Evolutionary conservation across 2,888 invertebrate species (phyloP).

Genomic region (Agrilus cyanescens): DNA sequence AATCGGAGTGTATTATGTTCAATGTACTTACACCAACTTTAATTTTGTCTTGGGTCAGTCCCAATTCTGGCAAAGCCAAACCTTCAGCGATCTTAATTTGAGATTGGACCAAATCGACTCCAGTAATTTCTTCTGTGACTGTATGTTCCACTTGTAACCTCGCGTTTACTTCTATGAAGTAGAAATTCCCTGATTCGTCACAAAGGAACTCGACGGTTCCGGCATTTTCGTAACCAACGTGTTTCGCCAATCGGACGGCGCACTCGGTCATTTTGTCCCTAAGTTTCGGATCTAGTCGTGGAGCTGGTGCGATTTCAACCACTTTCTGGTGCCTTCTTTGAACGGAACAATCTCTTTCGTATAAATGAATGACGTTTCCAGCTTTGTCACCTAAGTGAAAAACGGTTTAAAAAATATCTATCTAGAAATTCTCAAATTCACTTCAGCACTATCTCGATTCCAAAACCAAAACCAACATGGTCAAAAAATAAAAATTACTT

Average conservation of each 20-base stretch:
- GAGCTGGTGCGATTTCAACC: conserved; percentile 98
- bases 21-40: conserved; percentile 42
- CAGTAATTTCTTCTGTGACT: conserved; percentile 97
- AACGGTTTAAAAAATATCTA: no score
- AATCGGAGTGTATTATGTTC: not conserved
- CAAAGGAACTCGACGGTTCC: conserved; percentile 97
- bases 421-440: no score
- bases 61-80: conserved; percentile 81
- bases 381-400: conserved; percentile 72
- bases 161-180: conserved; percentile 99
- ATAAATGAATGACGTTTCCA: conserved; percentile 93
- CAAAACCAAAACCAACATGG: no score
- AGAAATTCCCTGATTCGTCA: conserved; percentile 90
- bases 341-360: conserved; percentile 96
- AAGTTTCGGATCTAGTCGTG: conserved; percentile 62
- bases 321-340: conserved; percentile 98
- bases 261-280: conserved; percentile 81
- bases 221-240: conserved; percentile 95
- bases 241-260: conserved; percentile 76
- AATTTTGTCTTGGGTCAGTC: conserved; percentile 82
- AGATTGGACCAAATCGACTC: conserved; percentile 94
- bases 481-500: not conserved
- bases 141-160: conserved; percentile 97
- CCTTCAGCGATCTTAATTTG: conserved; percentile 96
- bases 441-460: no score